Base-by-base conservation (phyloP, 2,888 invertebrate genomes). In the Shargacucullia verbasci region DNA sequence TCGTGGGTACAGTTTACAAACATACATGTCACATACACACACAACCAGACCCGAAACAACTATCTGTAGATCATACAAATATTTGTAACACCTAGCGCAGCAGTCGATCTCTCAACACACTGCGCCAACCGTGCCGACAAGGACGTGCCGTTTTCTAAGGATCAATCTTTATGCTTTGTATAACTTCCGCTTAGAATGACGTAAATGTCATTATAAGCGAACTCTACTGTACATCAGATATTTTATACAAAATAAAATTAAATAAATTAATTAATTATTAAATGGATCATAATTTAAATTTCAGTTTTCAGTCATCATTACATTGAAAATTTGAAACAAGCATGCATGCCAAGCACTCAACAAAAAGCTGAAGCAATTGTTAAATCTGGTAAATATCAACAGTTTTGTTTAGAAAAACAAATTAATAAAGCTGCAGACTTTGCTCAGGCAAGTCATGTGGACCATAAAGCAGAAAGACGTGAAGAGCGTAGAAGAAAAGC, bases 401-500 rank as follows among this genome's bases (percentile, higher is more conserved):
- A 97, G 79, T 95, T 95, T 80, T 92, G 96, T 76, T 94, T 96
- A 2, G 97, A 97, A 54, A 95, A 95, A 74, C 96, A 96, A 81
- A 80, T 96, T 2, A 92, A 84, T n/a, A 94, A 89, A 50, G 87
- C 90, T 29, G 67, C 91, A 55, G 91, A 89, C 15, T 79, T 85
- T 39, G 50, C 84, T 37, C 88, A 89, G n/a, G 86, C 80, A 12
- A 65, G 77, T 9, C 85, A 90, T 82, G 74, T 92, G 25, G 95
- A 95, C 55, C 88, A 88, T 43, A 95, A 96, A 90, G 90, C 95
- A 37, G 97, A 97, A 77, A 96, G 96, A 79, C 96, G 98, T 62
- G 98, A 99, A 53, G 98, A 99, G 78, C 95, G 99, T 10, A 95
- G 98, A 58, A 97, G 97, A 82, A 98, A 98, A 85, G 98, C 98